Evolutionary conservation across 1,140 invertebrate species (phyloP), one percentile per base, ranked within the genome.

Genomic region (Meloidogyne chitwoodi): DNA sequence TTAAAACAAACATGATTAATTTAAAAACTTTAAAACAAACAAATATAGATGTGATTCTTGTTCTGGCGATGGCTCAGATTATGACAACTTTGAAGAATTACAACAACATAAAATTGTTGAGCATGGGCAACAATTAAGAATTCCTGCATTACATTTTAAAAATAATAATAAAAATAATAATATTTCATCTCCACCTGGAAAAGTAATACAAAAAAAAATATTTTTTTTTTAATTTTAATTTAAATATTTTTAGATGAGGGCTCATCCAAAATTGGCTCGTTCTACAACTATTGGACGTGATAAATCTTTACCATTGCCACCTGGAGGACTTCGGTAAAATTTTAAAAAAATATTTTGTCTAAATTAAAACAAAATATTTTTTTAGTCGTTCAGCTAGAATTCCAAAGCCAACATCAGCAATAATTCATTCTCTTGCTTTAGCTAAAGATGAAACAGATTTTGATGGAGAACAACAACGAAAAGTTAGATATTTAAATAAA

Each of bases 321-420:
- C 27, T 34, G 38, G 22, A 4, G 22, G 29, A 16, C 56, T 63
- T 73, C 56, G 11, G 29, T 24, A 27, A 63, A 34, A 38, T 19
- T 26, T 26, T 63, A 19, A n/a, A 24, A n/a, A 5, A 24, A 44
- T 64, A 0, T 63, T 63, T 62, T 68, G 12, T 3, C 22, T 71
- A 44, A 61, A 27, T 61, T 62, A 16, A 11, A 19, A 22, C 19
- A 2, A 3, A 3, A 26, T 63, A 31, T 29, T 29, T 66, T 67
- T 26, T 34, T 5, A 73, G 70, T 73, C 70, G 70, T 8, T 73
- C 70, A n/a, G 56, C 70, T n/a, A 44, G 70, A n/a, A 61, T 73
- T 27, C 56, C 41, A 6, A 73, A 62, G 64, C 70, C 70, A 34
- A 63, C 70, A 34, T 61, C 70, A 1, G 70, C 70, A 61, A 24